Conservation (phyloP, 2,888 invertebrate species). For the Stenodema calcarata region DNA sequence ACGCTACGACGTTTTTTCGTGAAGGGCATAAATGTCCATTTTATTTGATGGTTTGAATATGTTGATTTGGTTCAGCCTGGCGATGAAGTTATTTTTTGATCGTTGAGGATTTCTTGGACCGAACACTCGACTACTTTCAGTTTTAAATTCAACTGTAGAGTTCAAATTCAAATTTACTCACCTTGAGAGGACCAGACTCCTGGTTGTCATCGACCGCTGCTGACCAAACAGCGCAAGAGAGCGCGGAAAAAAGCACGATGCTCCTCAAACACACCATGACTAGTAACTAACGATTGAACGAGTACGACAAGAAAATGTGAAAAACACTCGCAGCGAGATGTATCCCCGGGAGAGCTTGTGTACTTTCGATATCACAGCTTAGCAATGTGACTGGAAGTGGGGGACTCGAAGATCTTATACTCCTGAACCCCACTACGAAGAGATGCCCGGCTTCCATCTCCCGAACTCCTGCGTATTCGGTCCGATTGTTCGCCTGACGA, state of each 20-base stretch:
- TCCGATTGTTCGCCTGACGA: background rate
- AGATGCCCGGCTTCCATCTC: background rate
- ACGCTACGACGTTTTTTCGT: too few species aligned
- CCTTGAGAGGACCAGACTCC: conserved; percentile 23
- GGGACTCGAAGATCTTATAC: background rate
- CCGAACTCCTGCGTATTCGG: background rate
- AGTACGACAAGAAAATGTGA: background rate
- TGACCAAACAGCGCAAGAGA: conserved; percentile 7
- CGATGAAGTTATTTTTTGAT: too few species aligned
- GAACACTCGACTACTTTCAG: too few species aligned
- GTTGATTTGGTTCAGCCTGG: too few species aligned
- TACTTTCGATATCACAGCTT: background rate
- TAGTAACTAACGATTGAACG: background rate
- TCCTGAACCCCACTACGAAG: background rate
- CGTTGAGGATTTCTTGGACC: too few species aligned
- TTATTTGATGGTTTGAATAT: too few species aligned
- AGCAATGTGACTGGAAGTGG: background rate
- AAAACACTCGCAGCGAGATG: background rate
- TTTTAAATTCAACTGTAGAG: too few species aligned
- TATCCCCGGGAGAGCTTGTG: background rate
- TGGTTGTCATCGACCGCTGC: background rate
- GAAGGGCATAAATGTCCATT: too few species aligned
- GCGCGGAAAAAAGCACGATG: conserved; percentile 18
- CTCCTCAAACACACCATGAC: conserved; percentile 39
- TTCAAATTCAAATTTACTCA: background rate